Evolutionary conservation across 2,797 vertebrate genomes (phyloP).

Genomic region (Oceanodroma leucorhoa): DNA sequence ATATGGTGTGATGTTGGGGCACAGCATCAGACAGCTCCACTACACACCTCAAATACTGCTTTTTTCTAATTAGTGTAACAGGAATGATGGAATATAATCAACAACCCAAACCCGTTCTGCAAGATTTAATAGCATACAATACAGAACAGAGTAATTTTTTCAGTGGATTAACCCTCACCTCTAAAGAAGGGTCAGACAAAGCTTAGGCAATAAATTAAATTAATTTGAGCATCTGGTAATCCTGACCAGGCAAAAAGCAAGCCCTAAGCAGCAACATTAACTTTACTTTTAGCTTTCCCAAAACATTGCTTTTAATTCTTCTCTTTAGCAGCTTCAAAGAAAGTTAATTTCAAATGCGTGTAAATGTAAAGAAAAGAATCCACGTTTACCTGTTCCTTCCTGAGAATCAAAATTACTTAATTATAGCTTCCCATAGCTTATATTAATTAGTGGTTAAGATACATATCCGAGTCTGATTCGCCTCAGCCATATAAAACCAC

Average conservation of each 20-base stretch:
- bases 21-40: not conserved
- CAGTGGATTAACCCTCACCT: slow-evolving; percentile 20
- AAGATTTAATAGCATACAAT: not conserved
- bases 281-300: not conserved
- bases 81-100: not conserved
- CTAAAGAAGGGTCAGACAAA: not conserved
- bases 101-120: not conserved
- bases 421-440: not conserved
- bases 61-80: not conserved
- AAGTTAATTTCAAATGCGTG: not conserved
- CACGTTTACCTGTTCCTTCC: not conserved
- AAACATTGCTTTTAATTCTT: not conserved
- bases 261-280: not conserved
- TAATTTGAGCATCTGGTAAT: not conserved
- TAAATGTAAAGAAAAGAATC: not conserved
- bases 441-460: not conserved
- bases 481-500: not conserved
- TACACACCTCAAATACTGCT: not conserved
- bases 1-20: not conserved
- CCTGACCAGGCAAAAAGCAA: not conserved
- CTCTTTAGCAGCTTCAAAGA: not conserved
- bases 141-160: not conserved
- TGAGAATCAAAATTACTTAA: not conserved
- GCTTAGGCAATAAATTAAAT: slow-evolving; percentile 1
- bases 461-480: not conserved